Evolutionary conservation across 1,140 invertebrate species (phyloP), one percentile per base, ranked within the genome.

Genomic region (Pogonomyrmex barbatus): DNA sequence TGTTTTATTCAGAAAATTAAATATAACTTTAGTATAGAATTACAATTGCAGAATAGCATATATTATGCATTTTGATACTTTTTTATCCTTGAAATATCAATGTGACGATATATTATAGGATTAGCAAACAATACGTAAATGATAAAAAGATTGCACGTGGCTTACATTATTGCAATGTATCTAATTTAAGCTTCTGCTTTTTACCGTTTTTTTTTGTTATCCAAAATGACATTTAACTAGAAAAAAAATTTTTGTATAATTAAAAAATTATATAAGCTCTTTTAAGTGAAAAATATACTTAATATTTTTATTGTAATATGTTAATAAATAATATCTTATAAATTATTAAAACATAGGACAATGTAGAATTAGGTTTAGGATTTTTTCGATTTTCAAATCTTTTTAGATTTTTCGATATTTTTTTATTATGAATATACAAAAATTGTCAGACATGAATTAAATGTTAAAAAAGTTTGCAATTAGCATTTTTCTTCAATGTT

Each of bases 141-240:
- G 10, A 78, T 78, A 52, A 76, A 56, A 47, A 45, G 39, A 50
- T 60, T 2, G n/a, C 77, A 5, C 12, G n/a, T 79, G 77, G 47
- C 62, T 79, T 54, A 68, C 2, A 79, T 79, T 68, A 54, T 14
- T 8, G 36, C 45, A 17, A 78, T 78, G 17, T 63, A 68, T 12
- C 30, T 67, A 4, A 42, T 4, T 12, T 2, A 9, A 24, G 0
- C 14, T 33, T n/a, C 24, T 47, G 14, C 33, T 65, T 50, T 67
- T 39, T 6, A 36, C 0, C 54, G 45, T 47, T n/a, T 12, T 14
- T 76, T 62, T 67, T 4, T 24, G 2, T 67, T 39, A 4, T 42
- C 24, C n/a, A 45, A 42, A 67, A 58, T 17, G 24, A 42, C 10
- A 65, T 9, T 65, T 42, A 65, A 42, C 8, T 36, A 65, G 8